Base-by-base conservation (phyloP, 2,888 invertebrate species). In the Scaptomyza reducta region DNA sequence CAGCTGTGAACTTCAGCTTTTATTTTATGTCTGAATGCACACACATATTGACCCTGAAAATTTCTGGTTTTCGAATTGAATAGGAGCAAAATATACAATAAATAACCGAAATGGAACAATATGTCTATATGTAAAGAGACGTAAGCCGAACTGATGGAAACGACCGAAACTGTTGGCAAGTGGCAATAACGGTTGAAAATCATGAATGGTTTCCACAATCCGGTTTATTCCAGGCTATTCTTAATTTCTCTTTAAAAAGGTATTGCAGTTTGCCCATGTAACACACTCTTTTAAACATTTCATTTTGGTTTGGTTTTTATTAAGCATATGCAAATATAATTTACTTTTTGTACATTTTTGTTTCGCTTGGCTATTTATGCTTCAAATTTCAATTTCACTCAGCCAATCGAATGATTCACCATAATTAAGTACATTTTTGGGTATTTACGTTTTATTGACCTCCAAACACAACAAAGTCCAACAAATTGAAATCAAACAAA, bases 1-100 rank as follows among this genome's bases (percentile, higher is more conserved):
- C 44, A 51, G 59, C 29, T 49, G 50, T 72, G 53, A 51, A 66
- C 69, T 80, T 70, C 68, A 63, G 55, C 35, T 60, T 59, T 60
- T 68, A 51, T 58, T 51, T 60, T 58, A 64, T 22, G 53, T 62
- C 69, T 78, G 66, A 54, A 70, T 74, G 80, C 83, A 77, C 53
- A 44, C 38, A 44, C 41, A 67, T 59, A 66, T 87, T 90, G 89
- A 80, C 89, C 89, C 79, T 89, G 90, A 90, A 89, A 85, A 82
- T 77, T 78, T 89, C 89, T 77, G 89, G 90, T 89, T 89, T 89
- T 83, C 59, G 45, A 57, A 46, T 38, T 73, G 64, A 72, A 75
- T 73, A 70, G 70, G 78, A 70, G 69, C 70, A 75, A 57, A 62
- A 16, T 59, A 67, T 49, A 62, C 38, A 68, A 64, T 45, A 45